Conservation (phyloP, 2,797 vertebrate species). For the Sebastes melanostomus region DNA sequence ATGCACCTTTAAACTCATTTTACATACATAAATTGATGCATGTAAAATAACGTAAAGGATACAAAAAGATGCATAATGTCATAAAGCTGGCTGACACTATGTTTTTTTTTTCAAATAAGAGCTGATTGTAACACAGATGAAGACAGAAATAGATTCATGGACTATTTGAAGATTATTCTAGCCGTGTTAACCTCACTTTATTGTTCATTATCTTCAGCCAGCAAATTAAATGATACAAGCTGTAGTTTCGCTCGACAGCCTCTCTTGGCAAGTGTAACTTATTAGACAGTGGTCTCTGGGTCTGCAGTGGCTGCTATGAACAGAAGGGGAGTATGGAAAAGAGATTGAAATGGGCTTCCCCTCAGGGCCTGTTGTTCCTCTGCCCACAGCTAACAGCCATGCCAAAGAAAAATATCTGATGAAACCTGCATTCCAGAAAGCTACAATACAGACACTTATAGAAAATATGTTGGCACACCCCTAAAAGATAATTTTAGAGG, state of each 20-base stretch:
- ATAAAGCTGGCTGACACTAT: neutral
- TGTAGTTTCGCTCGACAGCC: constrained; percentile 57
- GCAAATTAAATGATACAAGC: constrained; percentile 58
- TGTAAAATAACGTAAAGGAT: neutral
- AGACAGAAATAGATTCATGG: constrained; percentile 12
- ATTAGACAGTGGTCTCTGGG: constrained; percentile 60
- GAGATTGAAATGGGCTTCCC: constrained; percentile 66
- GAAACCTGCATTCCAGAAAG: constrained; percentile 53
- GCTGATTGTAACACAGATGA: neutral
- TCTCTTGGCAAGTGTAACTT: constrained; percentile 59
- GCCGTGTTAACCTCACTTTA: constrained; percentile 44
- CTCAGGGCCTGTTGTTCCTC: constrained; percentile 67
- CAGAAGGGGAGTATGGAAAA: constrained; percentile 67
- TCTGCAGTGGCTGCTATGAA: constrained; percentile 63
- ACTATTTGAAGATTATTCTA: constrained; percentile 39
- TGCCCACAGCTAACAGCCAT: constrained; percentile 60
- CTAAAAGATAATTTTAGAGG: constrained; percentile 22
- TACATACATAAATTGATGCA: neutral
- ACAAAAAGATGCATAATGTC: neutral
- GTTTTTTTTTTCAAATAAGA: neutral
- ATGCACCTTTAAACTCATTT: neutral
- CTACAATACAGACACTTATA: constrained; percentile 19
- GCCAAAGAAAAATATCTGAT: constrained; percentile 57
- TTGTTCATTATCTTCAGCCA: constrained; percentile 52
- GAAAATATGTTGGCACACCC: constrained; percentile 49